These are phyloP conservation scores for Brachypterus glaber DNA, from an alignment of 2,888 invertebrate species.

Conservation along the genomic window DNA sequence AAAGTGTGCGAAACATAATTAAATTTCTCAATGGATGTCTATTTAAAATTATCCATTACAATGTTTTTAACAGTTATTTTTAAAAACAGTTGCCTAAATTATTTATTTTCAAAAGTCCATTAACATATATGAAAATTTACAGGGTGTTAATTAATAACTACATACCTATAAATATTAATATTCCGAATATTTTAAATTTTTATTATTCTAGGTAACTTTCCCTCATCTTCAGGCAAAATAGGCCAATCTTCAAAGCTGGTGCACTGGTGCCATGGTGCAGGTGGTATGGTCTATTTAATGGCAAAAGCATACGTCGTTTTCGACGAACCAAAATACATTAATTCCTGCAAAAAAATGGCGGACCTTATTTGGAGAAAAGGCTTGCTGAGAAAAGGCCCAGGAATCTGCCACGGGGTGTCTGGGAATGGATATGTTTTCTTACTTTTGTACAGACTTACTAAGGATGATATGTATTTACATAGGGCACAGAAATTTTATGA, in stretches of 20 bases:
- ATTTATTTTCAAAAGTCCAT: no score
- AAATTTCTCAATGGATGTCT: no score
- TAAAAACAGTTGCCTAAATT: no score
- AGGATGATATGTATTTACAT: slow-evolving; percentile 59
- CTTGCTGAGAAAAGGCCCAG: slow-evolving; percentile 76
- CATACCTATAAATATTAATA: neutral
- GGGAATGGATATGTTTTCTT: slow-evolving; percentile 77
- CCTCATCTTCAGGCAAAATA: slow-evolving; percentile 59
- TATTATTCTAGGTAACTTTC: slow-evolving; percentile 30
- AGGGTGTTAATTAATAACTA: no score
- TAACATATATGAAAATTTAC: no score
- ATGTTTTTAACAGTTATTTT: no score
- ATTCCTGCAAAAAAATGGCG: slow-evolving; percentile 57
- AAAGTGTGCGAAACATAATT: no score
- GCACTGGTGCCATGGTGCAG: slow-evolving; percentile 89
- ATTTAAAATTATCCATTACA: no score
- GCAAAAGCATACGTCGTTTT: slow-evolving; percentile 70
- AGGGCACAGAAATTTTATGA: slow-evolving; percentile 67
- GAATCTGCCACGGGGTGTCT: slow-evolving; percentile 81
- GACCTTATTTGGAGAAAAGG: slow-evolving; percentile 79
- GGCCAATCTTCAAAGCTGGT: slow-evolving; percentile 57
- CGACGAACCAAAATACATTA: slow-evolving; percentile 61
- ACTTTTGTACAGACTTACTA: slow-evolving; percentile 61
- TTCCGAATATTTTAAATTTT: no score
- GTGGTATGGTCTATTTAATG: slow-evolving; percentile 67